A percentile compares a stretch with the other conserved stretches of the same genome.
These are phyloP conservation scores for Diglossa cyanea DNA, from an alignment of 2,797 vertebrate genomes.

Conservation along the genomic window DNA sequence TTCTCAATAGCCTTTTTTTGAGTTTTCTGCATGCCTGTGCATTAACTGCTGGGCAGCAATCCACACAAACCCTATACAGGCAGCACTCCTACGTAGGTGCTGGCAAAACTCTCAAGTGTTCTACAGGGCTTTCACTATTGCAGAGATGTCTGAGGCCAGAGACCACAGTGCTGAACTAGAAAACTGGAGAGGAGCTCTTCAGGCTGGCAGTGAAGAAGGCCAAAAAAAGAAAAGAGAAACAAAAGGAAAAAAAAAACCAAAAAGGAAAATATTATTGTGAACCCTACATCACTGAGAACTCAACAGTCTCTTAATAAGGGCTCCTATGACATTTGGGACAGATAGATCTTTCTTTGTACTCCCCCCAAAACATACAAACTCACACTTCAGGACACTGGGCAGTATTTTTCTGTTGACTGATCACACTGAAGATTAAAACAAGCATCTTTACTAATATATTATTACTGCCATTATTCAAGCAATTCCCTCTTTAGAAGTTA, in stretches of 20 bases:
- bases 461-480: background rate
- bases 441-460: background rate
- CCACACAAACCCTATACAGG: background rate
- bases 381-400: background rate
- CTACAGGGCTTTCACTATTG: background rate
- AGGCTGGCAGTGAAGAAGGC: background rate
- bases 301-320: background rate
- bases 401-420: background rate
- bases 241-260: background rate
- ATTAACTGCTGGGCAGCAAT: background rate
- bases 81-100: background rate
- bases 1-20: background rate
- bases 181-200: background rate
- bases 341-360: background rate
- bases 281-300: background rate
- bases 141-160: background rate
- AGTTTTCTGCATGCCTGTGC: background rate
- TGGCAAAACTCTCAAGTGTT: background rate
- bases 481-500: constrained; percentile 17
- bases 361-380: background rate
- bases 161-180: background rate
- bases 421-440: background rate
- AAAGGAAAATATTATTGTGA: background rate
- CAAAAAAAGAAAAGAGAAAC: background rate
- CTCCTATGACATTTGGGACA: background rate